phyloP scores from a whole-genome alignment of 2,797 vertebrate species.

The Hapalemur alaotrensis region DNA sequence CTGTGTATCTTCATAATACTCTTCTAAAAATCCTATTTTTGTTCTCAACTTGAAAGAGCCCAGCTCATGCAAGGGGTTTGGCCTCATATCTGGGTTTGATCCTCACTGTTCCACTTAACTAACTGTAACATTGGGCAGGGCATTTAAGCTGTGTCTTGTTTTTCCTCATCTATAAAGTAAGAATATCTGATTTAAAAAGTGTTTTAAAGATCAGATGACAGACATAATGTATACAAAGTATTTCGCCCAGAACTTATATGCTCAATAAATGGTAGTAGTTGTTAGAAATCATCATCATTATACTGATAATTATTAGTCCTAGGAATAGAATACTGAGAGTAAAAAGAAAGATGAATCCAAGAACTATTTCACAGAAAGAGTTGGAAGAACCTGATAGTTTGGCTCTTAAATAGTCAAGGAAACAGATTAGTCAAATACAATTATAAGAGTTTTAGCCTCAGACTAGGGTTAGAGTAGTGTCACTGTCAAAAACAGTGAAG shows the following conservation, averaged over 20 bases:
- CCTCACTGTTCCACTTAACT: neutral
- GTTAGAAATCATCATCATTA: neutral
- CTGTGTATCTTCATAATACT: neutral
- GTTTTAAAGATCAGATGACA: neutral
- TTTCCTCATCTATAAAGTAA: neutral
- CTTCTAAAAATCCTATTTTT: neutral
- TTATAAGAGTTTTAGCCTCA: neutral
- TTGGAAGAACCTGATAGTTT: neutral
- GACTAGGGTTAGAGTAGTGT: neutral
- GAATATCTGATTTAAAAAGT: neutral
- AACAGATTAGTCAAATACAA: neutral
- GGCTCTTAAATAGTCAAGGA: neutral
- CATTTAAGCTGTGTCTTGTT: neutral
- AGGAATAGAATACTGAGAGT: neutral
- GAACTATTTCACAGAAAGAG: neutral
- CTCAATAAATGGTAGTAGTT: neutral
- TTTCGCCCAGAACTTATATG: neutral
- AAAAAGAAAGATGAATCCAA: neutral
- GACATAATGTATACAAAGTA: neutral
- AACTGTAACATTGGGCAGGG: neutral
- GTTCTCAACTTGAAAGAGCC: neutral
- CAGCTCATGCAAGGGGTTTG: neutral
- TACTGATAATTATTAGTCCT: neutral
- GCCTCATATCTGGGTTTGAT: neutral
- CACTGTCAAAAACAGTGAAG: neutral